Evolutionary conservation across 2,888 invertebrate species (phyloP), one percentile per base, ranked within the genome.

Genomic region (Lomographa bimaculata): DNA sequence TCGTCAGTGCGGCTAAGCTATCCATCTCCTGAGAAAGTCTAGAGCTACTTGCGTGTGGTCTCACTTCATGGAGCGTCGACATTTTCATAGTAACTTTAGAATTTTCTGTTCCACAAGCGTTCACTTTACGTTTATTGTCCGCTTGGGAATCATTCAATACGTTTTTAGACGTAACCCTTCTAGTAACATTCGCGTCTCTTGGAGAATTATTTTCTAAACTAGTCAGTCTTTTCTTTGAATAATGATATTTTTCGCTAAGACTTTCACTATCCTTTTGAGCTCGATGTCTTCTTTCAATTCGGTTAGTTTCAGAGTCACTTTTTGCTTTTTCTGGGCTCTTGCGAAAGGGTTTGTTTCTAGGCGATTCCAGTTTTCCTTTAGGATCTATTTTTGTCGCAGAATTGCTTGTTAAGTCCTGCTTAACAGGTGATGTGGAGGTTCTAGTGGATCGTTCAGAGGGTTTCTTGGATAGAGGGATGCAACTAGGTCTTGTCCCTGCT

Each of bases 1-100:
- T 91, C 33, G 93, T 93, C 60, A 92, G 83, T 17, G 91, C 92
- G 48, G 92, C 91, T 70, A 93, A 80, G 63, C 90, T 92, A 58
- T 93, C 92, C 85, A 93, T 91, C 68, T 91, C 90, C 58, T 91
- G 91, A 34, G 89, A 87, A 66, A 89, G 80, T 71, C 89, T 80
- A 53, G 83, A 81, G 50, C 52, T 75, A 61, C 69, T 71, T 16
- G 77, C 53, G 55, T 83, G 86, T 52, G 84, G 77, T 71, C 82
- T 79, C 51, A 85, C 75, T 79, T 85, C 86, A 41, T 87, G 87
- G 54, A 89, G 74, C 29, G 81, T 84, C 60, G 85, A 82, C 83
- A 89, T 86, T 57, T 78, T 81, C 54, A 64, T 57, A 45, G 52
- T 66, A 55, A 60, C 62, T 66, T 73, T 73, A 53, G 60, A 64